A percentile compares a stretch with the other conserved stretches of the same genome.
Conservation (phyloP, 1,140 invertebrate genomes). For the Chrysomallon squamiferum region DNA sequence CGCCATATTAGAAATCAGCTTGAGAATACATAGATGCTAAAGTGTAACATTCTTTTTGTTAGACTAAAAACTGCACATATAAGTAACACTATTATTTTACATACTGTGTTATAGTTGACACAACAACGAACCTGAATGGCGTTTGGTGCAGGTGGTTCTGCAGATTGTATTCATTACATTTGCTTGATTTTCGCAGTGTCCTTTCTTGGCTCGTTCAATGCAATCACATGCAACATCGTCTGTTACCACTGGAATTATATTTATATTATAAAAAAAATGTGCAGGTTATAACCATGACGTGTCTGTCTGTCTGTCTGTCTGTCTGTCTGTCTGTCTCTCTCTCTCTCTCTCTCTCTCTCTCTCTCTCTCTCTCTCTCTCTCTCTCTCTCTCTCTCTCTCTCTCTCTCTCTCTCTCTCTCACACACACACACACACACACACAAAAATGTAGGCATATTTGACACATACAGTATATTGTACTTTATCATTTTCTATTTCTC, state of each 20-base stretch:
- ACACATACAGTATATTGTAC: too few species aligned
- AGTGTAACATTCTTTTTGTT: too few species aligned
- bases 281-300: too few species aligned
- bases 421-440: not conserved
- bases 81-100: too few species aligned
- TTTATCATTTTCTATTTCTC: too few species aligned
- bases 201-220: not conserved
- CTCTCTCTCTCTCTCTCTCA: constrained; percentile 9
- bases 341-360: constrained; percentile 26
- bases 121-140: not conserved
- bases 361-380: constrained; percentile 24
- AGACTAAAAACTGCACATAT: too few species aligned
- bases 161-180: not conserved
- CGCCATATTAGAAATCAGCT: too few species aligned
- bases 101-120: not conserved
- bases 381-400: constrained; percentile 12
- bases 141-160: not conserved
- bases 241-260: not conserved
- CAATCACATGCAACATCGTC: not conserved
- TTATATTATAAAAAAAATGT: too few species aligned
- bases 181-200: not conserved
- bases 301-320: constrained; percentile 12
- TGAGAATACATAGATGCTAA: too few species aligned
- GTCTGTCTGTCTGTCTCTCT: constrained; percentile 27
- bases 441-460: too few species aligned